These are phyloP conservation scores for Torymus texanus DNA, from an alignment of 2,888 invertebrate genomes.

Conservation along the genomic window DNA sequence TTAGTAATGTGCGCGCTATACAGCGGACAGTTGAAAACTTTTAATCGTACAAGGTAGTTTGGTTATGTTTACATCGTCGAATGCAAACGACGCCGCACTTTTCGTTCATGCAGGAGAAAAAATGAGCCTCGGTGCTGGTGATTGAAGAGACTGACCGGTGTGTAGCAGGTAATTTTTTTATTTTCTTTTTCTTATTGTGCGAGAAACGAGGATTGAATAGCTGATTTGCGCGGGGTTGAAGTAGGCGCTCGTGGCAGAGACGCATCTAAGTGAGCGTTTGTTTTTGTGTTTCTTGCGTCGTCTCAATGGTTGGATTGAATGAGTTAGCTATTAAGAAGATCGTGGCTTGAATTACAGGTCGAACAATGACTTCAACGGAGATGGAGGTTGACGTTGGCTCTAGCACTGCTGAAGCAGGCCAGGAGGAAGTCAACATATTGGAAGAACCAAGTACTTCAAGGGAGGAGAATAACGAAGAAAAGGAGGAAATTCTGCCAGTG, in stretches of 20 bases:
- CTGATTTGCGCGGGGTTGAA: too few species aligned
- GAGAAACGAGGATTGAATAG: too few species aligned
- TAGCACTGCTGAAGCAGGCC: not conserved
- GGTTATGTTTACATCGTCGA: conserved; percentile 49
- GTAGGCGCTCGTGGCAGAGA: too few species aligned
- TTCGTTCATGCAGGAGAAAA: not conserved
- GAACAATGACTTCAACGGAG: conserved; percentile 48
- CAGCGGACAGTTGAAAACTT: too few species aligned
- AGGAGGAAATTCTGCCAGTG: conserved; percentile 35
- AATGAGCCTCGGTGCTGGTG: conserved; percentile 19
- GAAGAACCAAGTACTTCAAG: conserved; percentile 37
- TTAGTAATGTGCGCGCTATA: not conserved
- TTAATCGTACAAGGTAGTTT: conserved; percentile 22
- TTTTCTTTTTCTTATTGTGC: not conserved
- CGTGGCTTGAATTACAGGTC: not conserved
- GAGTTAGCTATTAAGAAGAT: not conserved
- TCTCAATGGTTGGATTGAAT: too few species aligned
- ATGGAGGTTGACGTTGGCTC: conserved; percentile 33
- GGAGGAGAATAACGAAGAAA: conserved; percentile 52
- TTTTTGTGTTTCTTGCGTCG: too few species aligned
- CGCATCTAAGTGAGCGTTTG: too few species aligned
- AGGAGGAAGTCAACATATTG: conserved; percentile 39
- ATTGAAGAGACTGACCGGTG: conserved; percentile 16
- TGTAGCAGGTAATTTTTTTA: conserved; percentile 23
- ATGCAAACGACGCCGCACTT: not conserved